phyloP scores from a whole-genome alignment of 2,797 vertebrate genomes.

The Mus caroli region DNA sequence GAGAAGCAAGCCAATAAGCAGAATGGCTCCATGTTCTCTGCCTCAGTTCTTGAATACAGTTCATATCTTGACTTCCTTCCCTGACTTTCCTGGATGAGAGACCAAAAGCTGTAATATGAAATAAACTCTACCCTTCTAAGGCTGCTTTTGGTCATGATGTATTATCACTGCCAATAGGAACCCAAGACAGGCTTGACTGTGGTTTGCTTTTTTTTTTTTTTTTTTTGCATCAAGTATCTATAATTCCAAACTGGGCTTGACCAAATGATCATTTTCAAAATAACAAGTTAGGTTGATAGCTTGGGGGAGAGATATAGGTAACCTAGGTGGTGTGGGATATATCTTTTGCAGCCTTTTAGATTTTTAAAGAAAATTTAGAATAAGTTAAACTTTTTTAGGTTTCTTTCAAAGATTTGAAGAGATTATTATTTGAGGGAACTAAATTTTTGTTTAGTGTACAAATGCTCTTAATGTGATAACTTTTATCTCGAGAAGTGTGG shows the following conservation, averaged over 20 bases:
- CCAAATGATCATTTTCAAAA: conserved; percentile 22
- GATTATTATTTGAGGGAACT: background rate
- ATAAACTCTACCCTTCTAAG: background rate
- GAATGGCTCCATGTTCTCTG: background rate
- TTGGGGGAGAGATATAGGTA: background rate
- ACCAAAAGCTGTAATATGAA: background rate
- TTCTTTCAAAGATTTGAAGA: background rate
- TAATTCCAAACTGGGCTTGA: conserved; percentile 32
- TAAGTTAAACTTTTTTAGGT: background rate
- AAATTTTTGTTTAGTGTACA: background rate
- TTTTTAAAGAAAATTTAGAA: conserved; percentile 28
- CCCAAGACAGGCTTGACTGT: background rate
- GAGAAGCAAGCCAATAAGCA: background rate
- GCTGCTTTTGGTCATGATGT: background rate
- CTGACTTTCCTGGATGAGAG: background rate
- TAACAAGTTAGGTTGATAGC: background rate
- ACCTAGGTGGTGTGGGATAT: background rate
- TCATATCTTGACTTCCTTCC: background rate
- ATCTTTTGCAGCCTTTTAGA: background rate
- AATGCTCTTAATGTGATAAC: background rate
- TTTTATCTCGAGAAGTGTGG: background rate
- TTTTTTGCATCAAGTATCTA: background rate
- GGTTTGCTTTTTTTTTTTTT: background rate
- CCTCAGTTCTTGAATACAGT: background rate
- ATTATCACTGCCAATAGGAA: background rate